Conservation (phyloP, 1,140 invertebrate genomes). For the Pomacea maculata region DNA sequence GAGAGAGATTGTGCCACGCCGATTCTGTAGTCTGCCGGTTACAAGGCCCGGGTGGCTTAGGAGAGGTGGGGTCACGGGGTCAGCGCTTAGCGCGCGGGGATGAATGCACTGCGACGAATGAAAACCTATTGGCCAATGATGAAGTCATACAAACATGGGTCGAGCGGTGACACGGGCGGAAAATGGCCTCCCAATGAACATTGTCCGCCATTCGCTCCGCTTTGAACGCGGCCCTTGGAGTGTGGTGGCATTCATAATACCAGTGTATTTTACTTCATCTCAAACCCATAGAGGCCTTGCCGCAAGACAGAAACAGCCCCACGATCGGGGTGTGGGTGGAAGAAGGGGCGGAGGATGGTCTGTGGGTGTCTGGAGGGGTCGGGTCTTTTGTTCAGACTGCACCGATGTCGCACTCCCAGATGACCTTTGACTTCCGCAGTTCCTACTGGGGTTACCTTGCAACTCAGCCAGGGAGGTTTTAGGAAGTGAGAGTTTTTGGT, state of each 20-base stretch:
- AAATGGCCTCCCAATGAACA: not conserved
- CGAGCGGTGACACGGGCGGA: not conserved
- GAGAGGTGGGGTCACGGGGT: conserved; percentile 1
- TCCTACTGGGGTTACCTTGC: too few relatives aligned
- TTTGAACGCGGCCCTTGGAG: not conserved
- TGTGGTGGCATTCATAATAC: not conserved
- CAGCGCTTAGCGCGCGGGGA: not conserved
- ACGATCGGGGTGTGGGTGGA: not conserved
- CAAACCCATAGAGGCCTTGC: not conserved
- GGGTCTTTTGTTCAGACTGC: too few relatives aligned
- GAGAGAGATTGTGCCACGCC: too few relatives aligned
- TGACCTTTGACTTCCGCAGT: too few relatives aligned
- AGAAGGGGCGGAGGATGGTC: not conserved
- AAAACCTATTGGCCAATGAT: conserved; percentile 7
- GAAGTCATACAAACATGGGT: conserved; percentile 3
- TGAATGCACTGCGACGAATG: not conserved
- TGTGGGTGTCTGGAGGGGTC: not conserved
- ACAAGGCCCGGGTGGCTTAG: not conserved
- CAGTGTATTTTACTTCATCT: conserved; percentile 12
- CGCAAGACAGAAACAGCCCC: not conserved
- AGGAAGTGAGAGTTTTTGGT: too few relatives aligned
- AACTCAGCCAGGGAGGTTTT: too few relatives aligned
- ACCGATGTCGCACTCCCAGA: too few relatives aligned
- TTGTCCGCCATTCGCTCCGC: not conserved
- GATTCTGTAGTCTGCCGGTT: not conserved